A percentile compares a stretch with the other conserved stretches of the same genome.
Conservation (phyloP, 2,888 invertebrate species). For the Stenoptilia bipunctidactyla region DNA sequence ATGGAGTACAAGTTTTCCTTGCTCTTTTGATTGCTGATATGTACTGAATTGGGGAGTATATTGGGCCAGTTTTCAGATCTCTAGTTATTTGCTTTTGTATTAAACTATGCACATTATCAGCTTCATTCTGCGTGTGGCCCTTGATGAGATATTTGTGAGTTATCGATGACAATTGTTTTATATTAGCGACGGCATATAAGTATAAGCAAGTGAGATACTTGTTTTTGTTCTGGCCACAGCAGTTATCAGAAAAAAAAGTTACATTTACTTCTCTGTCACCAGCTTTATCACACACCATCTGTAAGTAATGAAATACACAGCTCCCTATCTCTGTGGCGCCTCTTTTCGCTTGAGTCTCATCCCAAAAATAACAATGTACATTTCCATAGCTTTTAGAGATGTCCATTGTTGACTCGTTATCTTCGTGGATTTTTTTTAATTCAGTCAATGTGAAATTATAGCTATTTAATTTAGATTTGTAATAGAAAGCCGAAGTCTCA, state of each 20-base stretch:
- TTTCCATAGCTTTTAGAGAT: conserved; percentile 1
- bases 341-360: conserved; percentile 22
- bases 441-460: conserved; percentile 10
- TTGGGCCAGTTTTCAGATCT: conserved; percentile 19
- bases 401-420: not conserved
- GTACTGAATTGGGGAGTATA: conserved; percentile 18
- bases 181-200: conserved; percentile 14
- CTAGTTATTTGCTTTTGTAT: conserved; percentile 25
- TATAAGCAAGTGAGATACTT: conserved; percentile 19
- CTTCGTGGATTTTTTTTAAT: conserved; percentile 2
- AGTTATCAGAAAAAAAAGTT: conserved; percentile 26
- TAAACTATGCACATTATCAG: conserved; percentile 25
- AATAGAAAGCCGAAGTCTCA: conserved; percentile 9
- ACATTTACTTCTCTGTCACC: conserved; percentile 9
- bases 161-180: conserved; percentile 18
- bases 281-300: conserved; percentile 4
- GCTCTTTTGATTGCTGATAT: conserved; percentile 13
- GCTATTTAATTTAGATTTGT: conserved; percentile 9
- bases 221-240: conserved; percentile 24
- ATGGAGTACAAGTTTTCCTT: conserved; percentile 11
- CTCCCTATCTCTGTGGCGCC: conserved; percentile 19
- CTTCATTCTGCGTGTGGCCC: conserved; percentile 31
- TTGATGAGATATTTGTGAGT: conserved; percentile 26
- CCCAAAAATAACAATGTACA: conserved; percentile 15
- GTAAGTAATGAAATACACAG: conserved; percentile 12